Conservation (phyloP, 2,113 vertebrate genomes). For the Brachyistius frenatus region DNA sequence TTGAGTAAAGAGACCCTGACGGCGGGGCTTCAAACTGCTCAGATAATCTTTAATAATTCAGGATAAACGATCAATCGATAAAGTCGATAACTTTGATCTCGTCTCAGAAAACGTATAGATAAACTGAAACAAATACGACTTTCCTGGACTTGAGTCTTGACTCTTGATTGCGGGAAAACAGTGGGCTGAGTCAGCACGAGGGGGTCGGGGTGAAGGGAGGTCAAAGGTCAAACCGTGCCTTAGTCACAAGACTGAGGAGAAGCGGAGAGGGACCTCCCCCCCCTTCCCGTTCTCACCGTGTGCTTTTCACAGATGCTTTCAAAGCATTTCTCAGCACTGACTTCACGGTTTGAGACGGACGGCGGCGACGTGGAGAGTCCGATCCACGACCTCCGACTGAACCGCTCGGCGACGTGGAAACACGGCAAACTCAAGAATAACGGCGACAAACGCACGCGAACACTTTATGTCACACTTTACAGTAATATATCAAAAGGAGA, state of each 20-base stretch:
- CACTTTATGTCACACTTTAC: no score
- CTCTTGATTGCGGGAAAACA: neutral
- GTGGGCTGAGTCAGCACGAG: conserved; percentile 19
- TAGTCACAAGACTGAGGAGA: conserved; percentile 22
- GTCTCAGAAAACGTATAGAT: no score
- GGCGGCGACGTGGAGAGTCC: no score
- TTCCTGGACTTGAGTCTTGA: neutral
- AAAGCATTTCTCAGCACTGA: neutral
- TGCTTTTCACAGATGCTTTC: conserved; percentile 4
- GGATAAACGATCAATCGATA: no score
- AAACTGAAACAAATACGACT: neutral
- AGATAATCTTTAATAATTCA: no score
- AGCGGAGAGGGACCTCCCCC: conserved; percentile 5
- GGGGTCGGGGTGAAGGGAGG: neutral
- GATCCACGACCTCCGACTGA: neutral
- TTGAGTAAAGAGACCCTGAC: no score
- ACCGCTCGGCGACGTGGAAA: no score
- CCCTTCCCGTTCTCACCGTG: neutral
- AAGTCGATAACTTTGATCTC: no score
- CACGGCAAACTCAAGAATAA: no score
- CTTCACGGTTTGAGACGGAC: neutral
- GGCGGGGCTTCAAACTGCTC: no score
- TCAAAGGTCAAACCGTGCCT: conserved; percentile 50
- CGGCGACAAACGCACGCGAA: no score
- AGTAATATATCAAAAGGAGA: no score